Evolutionary conservation across 1,140 invertebrate genomes (phyloP).

Genomic region (Euwallacea similis): DNA sequence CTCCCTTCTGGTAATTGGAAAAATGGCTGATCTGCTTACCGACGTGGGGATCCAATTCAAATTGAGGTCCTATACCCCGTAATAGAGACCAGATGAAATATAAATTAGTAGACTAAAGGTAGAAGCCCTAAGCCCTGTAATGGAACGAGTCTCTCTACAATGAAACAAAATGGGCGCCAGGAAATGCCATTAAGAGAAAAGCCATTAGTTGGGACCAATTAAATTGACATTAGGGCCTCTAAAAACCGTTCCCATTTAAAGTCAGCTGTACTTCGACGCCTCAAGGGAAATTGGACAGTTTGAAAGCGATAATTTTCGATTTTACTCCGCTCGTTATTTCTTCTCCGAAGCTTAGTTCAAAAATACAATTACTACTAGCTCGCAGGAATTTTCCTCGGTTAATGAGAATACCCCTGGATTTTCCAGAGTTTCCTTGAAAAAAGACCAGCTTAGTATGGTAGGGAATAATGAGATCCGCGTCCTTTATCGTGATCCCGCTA

Average conservation of each 20-base stretch:
- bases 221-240: conserved; percentile 9
- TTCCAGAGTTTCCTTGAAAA: neutral
- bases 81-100: no score
- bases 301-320: conserved; percentile 9
- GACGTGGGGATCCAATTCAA: no score
- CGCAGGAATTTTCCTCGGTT: neutral
- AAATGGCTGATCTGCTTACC: no score
- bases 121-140: neutral
- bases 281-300: conserved; percentile 12
- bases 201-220: conserved; percentile 17
- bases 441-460: neutral
- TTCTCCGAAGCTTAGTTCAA: neutral
- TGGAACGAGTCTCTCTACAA: conserved; percentile 12
- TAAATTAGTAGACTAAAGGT: no score
- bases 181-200: conserved; percentile 11
- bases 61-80: no score
- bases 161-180: conserved; percentile 2
- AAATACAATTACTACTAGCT: neutral
- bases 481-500: neutral
- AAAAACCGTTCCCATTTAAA: conserved; percentile 16
- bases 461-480: neutral
- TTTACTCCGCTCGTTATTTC: conserved; percentile 1
- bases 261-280: conserved; percentile 7
- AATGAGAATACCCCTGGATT: neutral
- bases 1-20: no score